phyloP scores from a whole-genome alignment of 2,797 vertebrate species.

The Hippoglossus hippoglossus region DNA sequence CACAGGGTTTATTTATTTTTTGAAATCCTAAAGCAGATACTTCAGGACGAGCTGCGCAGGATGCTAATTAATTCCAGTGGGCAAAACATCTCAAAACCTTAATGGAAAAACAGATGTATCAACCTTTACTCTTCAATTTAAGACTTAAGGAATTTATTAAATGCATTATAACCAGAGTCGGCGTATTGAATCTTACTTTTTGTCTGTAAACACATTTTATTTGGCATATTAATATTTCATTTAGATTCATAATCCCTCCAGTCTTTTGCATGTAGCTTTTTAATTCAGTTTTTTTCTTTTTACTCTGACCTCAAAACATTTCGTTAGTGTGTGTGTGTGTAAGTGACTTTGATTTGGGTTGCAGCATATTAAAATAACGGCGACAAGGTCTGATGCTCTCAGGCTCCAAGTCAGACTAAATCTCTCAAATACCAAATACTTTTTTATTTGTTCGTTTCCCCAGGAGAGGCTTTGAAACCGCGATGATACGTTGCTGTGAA shows the following conservation, averaged over 20 bases:
- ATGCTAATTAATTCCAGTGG: slow-evolving; percentile 27
- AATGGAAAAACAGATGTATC: background rate
- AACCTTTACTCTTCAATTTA: background rate
- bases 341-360: slow-evolving; percentile 26
- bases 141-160: background rate
- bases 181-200: slow-evolving; percentile 15
- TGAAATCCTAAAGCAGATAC: slow-evolving; percentile 25
- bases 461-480: slow-evolving; percentile 27
- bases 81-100: background rate
- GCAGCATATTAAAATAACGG: slow-evolving; percentile 1
- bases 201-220: background rate
- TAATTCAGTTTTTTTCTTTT: background rate
- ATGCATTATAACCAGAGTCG: background rate
- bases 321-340: slow-evolving; percentile 19
- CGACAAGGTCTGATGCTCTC: slow-evolving; percentile 41
- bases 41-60: slow-evolving; percentile 9
- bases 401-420: slow-evolving; percentile 32
- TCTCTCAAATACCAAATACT: slow-evolving; percentile 9
- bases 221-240: slow-evolving; percentile 34
- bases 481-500: slow-evolving; percentile 43
- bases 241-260: slow-evolving; percentile 27
- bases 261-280: slow-evolving; percentile 45
- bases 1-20: slow-evolving; percentile 16
- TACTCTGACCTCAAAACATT: slow-evolving; percentile 28
- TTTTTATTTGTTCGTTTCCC: slow-evolving; percentile 27